Evolutionary conservation across 2,113 vertebrate species (phyloP), one percentile per base, ranked within the genome.

Genomic region (Larimichthys crocea): DNA sequence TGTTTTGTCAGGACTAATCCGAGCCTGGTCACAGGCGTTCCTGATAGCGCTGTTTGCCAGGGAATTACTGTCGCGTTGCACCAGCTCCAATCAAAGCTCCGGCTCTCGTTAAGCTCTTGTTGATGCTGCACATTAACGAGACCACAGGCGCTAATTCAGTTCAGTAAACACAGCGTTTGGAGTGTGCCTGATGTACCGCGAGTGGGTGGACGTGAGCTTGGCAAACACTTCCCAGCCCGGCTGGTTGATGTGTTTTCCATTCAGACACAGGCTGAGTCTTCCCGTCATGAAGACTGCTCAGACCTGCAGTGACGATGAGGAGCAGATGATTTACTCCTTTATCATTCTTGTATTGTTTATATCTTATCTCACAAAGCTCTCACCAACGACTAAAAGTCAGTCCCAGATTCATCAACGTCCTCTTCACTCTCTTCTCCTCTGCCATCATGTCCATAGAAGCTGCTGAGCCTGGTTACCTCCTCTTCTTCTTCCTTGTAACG

Each of bases 61-160:
- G 76, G 76, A 91, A 80, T 87, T 73, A 91, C 35, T 50, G 61
- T 35, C 4, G 57, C 48, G 52, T 31, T 1, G 29, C 57, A 48
- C 31, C 62, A 16, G 42, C 57, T 74, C 71, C 68, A 68, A 74
- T 89, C 63, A 56, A 70, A 76, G 68, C 75, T 65, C 5, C 16
- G 72, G n/a, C 68, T 84, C 60, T 65, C 42, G 76, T 77, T 82
- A 84, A 84, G 61, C 77, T 19, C 52, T 62, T 55, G 66, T 83
- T 84, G 79, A 80, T 68, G 76, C 84, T 53, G 63, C 76, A 79
- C 77, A 76, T 84, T 87, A 85, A 84, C n/a, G 15, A 85, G 73
- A 56, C 84, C 82, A 72, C 86, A 49, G 83, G 40, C 26, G 22
- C 55, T 85, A 77, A 87, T 87, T 90, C 82, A 88, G 78, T 82